Base-by-base conservation (phyloP, 92 coral and sea anemone species). In the Pocillopora grandis region DNA sequence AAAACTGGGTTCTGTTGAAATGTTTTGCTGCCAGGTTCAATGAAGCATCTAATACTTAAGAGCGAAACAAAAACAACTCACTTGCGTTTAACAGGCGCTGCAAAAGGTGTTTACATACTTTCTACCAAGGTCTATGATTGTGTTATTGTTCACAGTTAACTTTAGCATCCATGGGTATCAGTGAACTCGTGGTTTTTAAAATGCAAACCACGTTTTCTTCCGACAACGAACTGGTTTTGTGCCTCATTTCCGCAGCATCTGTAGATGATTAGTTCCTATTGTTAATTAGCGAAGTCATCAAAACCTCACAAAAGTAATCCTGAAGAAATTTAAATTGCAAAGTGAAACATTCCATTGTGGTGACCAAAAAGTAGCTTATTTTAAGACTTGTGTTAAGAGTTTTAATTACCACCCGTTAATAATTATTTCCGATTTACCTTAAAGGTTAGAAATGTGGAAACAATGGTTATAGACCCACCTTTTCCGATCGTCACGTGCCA, bases 391-490 rank as follows among this genome's bases (percentile, higher is more conserved):
- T 27, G 31, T 27, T 27, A 27, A 27, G 31, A 27, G 31, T 27
- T 42, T 42, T 42, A 42, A 42, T 42, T 66, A 31, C 19, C 9
- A 69, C 15, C 33, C 33, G 49, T 55, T 27, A 23, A 42, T 75
- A 49, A 21, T 66, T 66, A 66, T 57, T 68, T 56, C 48, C 56
- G 17, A 80, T 31, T 80, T 80, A 23, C 75, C 6, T 23, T 60
- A 57, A 56, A n/a, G 27, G 55, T 66, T 55, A 59, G 16, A 81
- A 35, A 15, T 71, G 58, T 20, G 69, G 77, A 27, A 6, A 58
- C n/a, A 23, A 19, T 11, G 85, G 59, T 81, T 18, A 42, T 42
- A 59, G 66, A 37, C 85, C 71, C 85, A 81, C 85, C 85, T 14
- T 80, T 81, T 81, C 85, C 85, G 75, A 67, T 71, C 5, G 12